These are phyloP conservation scores for Tribolium madens DNA, from an alignment of 1,140 invertebrate species.

Conservation along the genomic window DNA sequence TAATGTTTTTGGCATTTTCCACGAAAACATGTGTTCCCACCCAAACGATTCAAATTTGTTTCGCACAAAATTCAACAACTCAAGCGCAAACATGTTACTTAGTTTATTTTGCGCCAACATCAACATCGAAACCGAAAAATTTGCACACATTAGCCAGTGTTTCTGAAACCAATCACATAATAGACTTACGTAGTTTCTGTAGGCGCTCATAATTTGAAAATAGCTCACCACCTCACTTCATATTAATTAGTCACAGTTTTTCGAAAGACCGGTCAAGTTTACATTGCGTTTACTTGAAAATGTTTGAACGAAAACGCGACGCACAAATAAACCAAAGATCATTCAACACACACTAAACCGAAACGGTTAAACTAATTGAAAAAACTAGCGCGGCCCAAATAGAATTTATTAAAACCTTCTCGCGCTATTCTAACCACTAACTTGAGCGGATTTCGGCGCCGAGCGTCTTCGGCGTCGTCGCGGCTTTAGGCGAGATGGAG, in stretches of 20 bases:
- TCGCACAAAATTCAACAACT: too few relatives aligned
- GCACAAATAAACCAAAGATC: not conserved
- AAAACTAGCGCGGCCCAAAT: not conserved
- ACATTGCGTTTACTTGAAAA: not conserved
- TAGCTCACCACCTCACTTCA: slow-evolving; percentile 28
- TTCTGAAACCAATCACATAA: slow-evolving; percentile 33
- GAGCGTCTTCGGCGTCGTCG: slow-evolving; percentile 48
- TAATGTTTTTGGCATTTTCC: too few relatives aligned
- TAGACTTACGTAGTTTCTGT: slow-evolving; percentile 60
- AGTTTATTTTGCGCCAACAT: not conserved
- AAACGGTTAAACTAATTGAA: slow-evolving; percentile 30
- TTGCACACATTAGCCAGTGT: not conserved
- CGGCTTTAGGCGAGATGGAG: slow-evolving; percentile 5
- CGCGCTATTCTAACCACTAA: slow-evolving; percentile 46
- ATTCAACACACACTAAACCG: slow-evolving; percentile 29
- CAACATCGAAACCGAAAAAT: not conserved
- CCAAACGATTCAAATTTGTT: too few relatives aligned
- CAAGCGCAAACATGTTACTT: too few relatives aligned
- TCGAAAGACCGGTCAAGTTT: slow-evolving; percentile 4
- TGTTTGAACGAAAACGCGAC: not conserved
- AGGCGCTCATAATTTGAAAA: slow-evolving; percentile 55
- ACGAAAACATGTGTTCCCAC: too few relatives aligned
- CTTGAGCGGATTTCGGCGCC: slow-evolving; percentile 41
- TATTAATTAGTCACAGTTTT: not conserved
- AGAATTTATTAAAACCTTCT: slow-evolving; percentile 23